Evolutionary conservation across 2,113 vertebrate genomes (phyloP).

Genomic region (Pluvianellus socialis): DNA sequence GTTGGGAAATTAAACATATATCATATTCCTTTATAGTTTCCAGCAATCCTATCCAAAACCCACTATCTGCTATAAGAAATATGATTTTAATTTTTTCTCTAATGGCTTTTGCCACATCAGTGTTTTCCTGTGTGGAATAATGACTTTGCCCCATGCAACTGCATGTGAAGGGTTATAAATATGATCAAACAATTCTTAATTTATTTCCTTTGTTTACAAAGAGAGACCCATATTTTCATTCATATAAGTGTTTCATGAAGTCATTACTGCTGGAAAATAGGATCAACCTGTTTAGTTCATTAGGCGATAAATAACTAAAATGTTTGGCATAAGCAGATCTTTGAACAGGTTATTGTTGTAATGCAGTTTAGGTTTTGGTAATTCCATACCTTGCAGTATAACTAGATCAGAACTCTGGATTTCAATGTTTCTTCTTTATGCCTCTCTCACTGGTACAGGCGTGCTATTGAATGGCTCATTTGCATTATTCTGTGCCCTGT

Average conservation of each 20-base stretch:
- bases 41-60: neutral
- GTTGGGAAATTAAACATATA: conserved; percentile 43
- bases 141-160: neutral
- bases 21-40: conserved; percentile 3
- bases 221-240: neutral
- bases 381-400: neutral
- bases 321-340: neutral
- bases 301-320: conserved; percentile 40
- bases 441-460: neutral
- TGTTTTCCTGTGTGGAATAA: conserved; percentile 12
- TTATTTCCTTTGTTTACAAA: neutral
- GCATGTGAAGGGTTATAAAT: neutral
- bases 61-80: conserved; percentile 8
- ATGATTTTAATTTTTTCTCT: conserved; percentile 40
- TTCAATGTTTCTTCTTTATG: conserved; percentile 61
- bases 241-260: neutral
- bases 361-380: neutral
- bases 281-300: conserved; percentile 26
- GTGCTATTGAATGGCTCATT: conserved; percentile 43
- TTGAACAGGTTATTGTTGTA: neutral
- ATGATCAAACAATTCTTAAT: neutral
- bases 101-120: neutral
- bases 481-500: conserved; percentile 50
- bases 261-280: neutral
- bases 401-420: neutral